Percentiles rank a stretch among this genome's conserved stretches.
Conservation (phyloP, 2,113 vertebrate species). For the Lagopus leucura region DNA sequence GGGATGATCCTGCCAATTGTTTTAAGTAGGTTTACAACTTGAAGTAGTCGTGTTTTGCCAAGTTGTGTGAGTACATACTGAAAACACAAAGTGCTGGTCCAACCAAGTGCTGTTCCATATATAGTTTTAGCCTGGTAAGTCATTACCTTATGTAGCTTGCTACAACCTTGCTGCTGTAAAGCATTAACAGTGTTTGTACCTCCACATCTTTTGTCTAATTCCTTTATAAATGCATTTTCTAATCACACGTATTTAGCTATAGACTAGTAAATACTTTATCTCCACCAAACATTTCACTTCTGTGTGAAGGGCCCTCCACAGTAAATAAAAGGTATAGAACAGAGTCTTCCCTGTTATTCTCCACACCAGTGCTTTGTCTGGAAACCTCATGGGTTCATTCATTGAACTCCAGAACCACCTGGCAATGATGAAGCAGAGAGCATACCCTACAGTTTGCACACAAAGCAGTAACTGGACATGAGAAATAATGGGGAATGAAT, state of each 20-base stretch:
- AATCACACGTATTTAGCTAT: neutral
- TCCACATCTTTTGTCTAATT: slow-evolving; percentile 40
- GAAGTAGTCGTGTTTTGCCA: slow-evolving; percentile 50
- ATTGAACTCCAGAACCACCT: neutral
- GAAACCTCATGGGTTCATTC: neutral
- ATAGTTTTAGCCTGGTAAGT: slow-evolving; percentile 56
- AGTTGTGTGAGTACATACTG: neutral
- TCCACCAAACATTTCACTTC: neutral
- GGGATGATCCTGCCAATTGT: slow-evolving; percentile 31
- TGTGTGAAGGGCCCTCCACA: neutral
- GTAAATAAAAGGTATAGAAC: slow-evolving; percentile 30
- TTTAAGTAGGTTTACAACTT: slow-evolving; percentile 43
- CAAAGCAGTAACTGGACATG: neutral
- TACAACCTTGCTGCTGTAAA: slow-evolving; percentile 20
- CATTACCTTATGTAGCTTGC: slow-evolving; percentile 46
- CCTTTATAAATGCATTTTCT: slow-evolving; percentile 27
- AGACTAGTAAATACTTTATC: neutral
- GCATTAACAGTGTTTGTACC: neutral
- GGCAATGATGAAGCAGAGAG: neutral
- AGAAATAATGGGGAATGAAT: neutral
- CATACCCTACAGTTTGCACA: neutral
- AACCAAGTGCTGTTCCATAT: neutral
- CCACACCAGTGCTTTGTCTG: neutral
- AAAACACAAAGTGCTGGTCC: slow-evolving; percentile 42
- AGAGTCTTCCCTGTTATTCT: neutral